A percentile compares a stretch with the other conserved stretches of the same genome.
phyloP scores from a whole-genome alignment of 2,888 invertebrate species.

The Macrosoma leucophasiata region DNA sequence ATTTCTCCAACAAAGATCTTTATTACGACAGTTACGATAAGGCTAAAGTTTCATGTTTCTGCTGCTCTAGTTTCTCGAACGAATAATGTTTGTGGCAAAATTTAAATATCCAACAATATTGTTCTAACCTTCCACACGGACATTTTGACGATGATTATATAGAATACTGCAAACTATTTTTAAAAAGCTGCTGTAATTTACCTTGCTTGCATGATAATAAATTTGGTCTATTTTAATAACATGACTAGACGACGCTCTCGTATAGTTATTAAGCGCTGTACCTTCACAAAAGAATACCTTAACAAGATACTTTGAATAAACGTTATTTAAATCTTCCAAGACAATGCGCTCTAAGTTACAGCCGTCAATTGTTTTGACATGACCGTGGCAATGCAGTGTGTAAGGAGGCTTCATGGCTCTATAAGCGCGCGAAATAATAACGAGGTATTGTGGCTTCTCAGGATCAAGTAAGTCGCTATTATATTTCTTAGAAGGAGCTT shows the following conservation, averaged over 20 bases:
- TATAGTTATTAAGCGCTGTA: not conserved
- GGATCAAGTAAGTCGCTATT: constrained; percentile 68
- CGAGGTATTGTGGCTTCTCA: constrained; percentile 57
- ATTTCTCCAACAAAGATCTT: constrained; percentile 11
- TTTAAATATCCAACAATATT: too few relatives aligned
- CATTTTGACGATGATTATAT: too few relatives aligned
- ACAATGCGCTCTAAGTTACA: constrained; percentile 21
- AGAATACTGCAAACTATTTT: too few relatives aligned
- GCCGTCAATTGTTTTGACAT: constrained; percentile 13
- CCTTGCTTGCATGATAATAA: too few relatives aligned
- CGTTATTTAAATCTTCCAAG: constrained; percentile 37
- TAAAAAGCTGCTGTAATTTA: too few relatives aligned
- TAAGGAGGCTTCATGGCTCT: constrained; percentile 40
- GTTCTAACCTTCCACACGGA: too few relatives aligned
- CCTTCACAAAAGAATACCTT: not conserved
- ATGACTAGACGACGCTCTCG: not conserved
- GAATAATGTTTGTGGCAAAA: too few relatives aligned
- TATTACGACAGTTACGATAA: constrained; percentile 2
- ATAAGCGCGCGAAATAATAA: constrained; percentile 61
- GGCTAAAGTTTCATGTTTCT: constrained; percentile 6
- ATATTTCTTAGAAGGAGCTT: constrained; percentile 57
- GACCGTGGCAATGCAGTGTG: constrained; percentile 31
- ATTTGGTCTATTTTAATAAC: constrained; percentile 1
- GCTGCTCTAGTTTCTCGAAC: too few relatives aligned
- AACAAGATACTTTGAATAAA: constrained; percentile 14